phyloP scores from a whole-genome alignment of 2,888 invertebrate genomes.

The Philopedon plagiatum region DNA sequence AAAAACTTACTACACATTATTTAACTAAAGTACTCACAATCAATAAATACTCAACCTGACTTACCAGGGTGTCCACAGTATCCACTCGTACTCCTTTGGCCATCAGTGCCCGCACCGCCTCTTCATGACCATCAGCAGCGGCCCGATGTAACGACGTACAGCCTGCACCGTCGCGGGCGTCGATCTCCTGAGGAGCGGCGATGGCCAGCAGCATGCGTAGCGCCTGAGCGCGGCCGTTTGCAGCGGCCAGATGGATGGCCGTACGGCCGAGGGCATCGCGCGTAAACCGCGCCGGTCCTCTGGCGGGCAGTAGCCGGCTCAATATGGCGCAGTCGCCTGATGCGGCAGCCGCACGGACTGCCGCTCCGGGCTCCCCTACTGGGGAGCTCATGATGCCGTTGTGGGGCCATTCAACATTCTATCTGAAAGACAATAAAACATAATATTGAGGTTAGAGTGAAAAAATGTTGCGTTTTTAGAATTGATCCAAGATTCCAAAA shows the following conservation, averaged over 20 bases:
- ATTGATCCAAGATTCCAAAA: no score
- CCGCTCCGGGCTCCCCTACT: constrained; percentile 63
- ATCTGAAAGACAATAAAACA: constrained; percentile 56
- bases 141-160: constrained; percentile 85
- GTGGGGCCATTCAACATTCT: constrained; percentile 67
- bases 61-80: constrained; percentile 82
- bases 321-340: constrained; percentile 65
- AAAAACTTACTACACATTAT: no score
- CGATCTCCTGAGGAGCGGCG: constrained; percentile 70
- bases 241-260: constrained; percentile 66
- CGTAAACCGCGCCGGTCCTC: constrained; percentile 65
- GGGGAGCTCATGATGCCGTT: constrained; percentile 68
- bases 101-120: constrained; percentile 79
- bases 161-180: constrained; percentile 73
- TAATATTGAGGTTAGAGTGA: neutral
- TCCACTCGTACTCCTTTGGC: constrained; percentile 79
- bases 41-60: no score
- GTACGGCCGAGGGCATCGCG: constrained; percentile 66
- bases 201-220: constrained; percentile 65
- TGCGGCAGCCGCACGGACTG: constrained; percentile 65
- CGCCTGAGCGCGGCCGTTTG: constrained; percentile 64
- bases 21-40: no score
- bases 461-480: no score
- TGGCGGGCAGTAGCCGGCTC: constrained; percentile 62
- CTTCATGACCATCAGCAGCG: constrained; percentile 86